Evolutionary conservation across 2,888 invertebrate species (phyloP).

Genomic region (Sesia bembeciformis): DNA sequence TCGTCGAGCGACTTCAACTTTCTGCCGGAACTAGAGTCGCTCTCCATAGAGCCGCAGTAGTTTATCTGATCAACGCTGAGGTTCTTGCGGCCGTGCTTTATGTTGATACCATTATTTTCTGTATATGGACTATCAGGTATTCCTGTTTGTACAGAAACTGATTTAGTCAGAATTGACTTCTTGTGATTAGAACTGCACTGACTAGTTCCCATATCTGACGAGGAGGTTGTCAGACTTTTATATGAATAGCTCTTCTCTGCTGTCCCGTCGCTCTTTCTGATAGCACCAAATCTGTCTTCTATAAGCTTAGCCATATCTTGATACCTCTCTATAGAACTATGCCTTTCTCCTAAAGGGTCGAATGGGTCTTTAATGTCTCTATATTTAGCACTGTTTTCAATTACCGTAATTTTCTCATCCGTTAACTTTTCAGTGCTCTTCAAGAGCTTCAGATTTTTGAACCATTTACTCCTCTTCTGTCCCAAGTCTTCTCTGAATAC

Average conservation of each 20-base stretch:
- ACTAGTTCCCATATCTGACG: slow-evolving; percentile 69
- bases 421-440: slow-evolving; percentile 59
- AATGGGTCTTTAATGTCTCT: slow-evolving; percentile 71
- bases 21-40: slow-evolving; percentile 62
- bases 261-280: slow-evolving; percentile 57
- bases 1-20: slow-evolving; percentile 65
- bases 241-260: slow-evolving; percentile 69
- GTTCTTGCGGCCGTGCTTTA: slow-evolving; percentile 65
- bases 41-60: slow-evolving; percentile 69
- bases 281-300: slow-evolving; percentile 77
- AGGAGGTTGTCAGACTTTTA: slow-evolving; percentile 68
- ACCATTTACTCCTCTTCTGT: slow-evolving; percentile 78
- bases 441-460: slow-evolving; percentile 74
- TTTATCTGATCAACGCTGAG: slow-evolving; percentile 69
- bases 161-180: slow-evolving; percentile 64
- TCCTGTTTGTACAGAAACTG: slow-evolving; percentile 68
- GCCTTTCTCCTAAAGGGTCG: slow-evolving; percentile 77
- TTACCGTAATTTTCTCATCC: slow-evolving; percentile 58
- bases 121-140: slow-evolving; percentile 61
- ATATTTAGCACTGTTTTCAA: slow-evolving; percentile 50
- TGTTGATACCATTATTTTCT: slow-evolving; percentile 56
- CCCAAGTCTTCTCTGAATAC: slow-evolving; percentile 65
- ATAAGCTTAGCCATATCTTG: slow-evolving; percentile 82
- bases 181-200: slow-evolving; percentile 66
- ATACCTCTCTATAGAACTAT: slow-evolving; percentile 80